Percentiles rank a stretch among this genome's conserved stretches.
Evolutionary conservation across 2,888 invertebrate species (phyloP).

Genomic region (Cephus runcator): DNA sequence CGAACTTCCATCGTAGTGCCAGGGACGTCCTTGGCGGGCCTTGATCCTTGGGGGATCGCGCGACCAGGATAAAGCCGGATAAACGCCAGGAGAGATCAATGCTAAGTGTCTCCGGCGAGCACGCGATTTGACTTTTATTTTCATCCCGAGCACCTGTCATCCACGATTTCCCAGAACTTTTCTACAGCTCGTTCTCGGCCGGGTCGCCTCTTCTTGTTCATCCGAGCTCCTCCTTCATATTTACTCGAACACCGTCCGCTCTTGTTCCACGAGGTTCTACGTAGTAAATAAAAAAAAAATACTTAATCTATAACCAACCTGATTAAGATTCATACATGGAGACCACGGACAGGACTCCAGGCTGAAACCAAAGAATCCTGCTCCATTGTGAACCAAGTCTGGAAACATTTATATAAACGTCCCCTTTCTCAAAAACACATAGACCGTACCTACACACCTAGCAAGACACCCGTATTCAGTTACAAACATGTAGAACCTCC

Average conservation of each 20-base stretch:
- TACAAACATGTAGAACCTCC: slow-evolving; percentile 19
- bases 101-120: neutral
- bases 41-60: neutral
- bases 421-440: slow-evolving; percentile 4
- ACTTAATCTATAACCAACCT: neutral
- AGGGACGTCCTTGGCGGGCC: neutral
- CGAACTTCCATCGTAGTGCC: slow-evolving; percentile 20
- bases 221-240: neutral
- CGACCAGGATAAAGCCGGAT: neutral
- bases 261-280: neutral
- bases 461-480: slow-evolving; percentile 21
- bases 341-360: neutral
- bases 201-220: neutral
- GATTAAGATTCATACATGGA: neutral
- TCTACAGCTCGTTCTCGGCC: neutral
- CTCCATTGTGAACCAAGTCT: slow-evolving; percentile 20
- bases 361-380: slow-evolving; percentile 23
- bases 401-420: slow-evolving; percentile 21
- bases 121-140: neutral
- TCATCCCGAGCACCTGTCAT: neutral
- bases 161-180: neutral
- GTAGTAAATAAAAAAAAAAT: neutral
- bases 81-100: neutral
- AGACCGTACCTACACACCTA: neutral
- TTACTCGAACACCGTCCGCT: neutral